A percentile compares a stretch with the other conserved stretches of the same genome.
These are phyloP conservation scores for Pterostichus niger DNA, from an alignment of 2,888 invertebrate genomes.

Conservation along the genomic window DNA sequence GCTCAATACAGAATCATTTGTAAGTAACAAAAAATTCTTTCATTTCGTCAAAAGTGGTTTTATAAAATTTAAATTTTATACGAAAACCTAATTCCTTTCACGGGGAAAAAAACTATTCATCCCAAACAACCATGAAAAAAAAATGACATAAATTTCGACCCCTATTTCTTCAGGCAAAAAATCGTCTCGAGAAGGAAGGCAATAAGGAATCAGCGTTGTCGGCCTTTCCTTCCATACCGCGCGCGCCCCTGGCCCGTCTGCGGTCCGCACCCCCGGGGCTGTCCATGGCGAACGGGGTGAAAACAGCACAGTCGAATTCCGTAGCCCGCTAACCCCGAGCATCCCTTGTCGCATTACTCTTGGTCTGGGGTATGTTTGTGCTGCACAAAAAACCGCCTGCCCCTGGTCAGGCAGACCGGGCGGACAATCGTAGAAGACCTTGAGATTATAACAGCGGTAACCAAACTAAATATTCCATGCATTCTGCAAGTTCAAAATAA, in stretches of 20 bases:
- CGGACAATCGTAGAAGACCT: conserved; percentile 47
- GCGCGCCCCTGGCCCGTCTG: conserved; percentile 60
- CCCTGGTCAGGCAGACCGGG: conserved; percentile 57
- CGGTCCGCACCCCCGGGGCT: conserved; percentile 56
- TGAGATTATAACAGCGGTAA: conserved; percentile 38
- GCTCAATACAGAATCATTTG: neutral
- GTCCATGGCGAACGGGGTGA: conserved; percentile 66
- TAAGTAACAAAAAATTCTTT: conserved; percentile 1
- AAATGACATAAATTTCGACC: conserved; percentile 66
- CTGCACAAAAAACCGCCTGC: conserved; percentile 51
- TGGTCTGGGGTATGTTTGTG: neutral
- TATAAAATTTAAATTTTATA: conserved; percentile 55
- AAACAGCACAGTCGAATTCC: conserved; percentile 68
- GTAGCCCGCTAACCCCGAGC: conserved; percentile 60
- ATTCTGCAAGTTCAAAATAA: too few relatives aligned
- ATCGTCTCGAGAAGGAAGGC: conserved; percentile 24
- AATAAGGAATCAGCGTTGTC: conserved; percentile 28
- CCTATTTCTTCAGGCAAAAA: conserved; percentile 53
- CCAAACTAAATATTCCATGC: neutral
- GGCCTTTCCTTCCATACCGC: neutral
- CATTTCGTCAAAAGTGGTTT: conserved; percentile 19
- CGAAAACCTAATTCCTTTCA: conserved; percentile 43
- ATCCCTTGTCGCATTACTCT: neutral
- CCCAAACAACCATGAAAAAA: conserved; percentile 43
- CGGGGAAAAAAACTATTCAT: conserved; percentile 40